phyloP scores from a whole-genome alignment of 2,797 vertebrate species.

The Aeoliscus strigatus region DNA sequence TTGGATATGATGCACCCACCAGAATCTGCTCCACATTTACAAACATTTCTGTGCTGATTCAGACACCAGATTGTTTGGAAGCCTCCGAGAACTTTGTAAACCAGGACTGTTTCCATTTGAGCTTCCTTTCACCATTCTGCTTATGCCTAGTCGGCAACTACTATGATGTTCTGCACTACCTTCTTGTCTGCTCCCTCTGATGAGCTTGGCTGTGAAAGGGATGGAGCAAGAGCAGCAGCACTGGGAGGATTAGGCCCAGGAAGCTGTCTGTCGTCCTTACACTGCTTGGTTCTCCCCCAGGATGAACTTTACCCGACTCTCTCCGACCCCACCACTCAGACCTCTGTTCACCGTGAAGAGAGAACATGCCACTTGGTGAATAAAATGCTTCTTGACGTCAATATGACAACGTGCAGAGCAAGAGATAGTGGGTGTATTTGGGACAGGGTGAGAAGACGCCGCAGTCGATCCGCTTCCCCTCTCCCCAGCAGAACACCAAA shows the following conservation, averaged over 20 bases:
- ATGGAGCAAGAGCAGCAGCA: slow-evolving; percentile 11
- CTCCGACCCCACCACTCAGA: slow-evolving; percentile 40
- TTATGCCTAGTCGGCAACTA: slow-evolving; percentile 9
- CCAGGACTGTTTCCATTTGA: not conserved
- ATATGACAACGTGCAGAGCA: slow-evolving; percentile 19
- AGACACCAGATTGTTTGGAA: not conserved
- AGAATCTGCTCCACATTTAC: not conserved
- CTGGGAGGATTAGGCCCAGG: slow-evolving; percentile 42
- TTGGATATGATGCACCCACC: slow-evolving; percentile 1
- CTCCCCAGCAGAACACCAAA: slow-evolving; percentile 39
- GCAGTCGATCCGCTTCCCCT: slow-evolving; percentile 54
- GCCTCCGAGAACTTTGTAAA: not conserved
- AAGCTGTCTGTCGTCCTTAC: slow-evolving; percentile 75
- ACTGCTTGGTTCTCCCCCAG: slow-evolving; percentile 79
- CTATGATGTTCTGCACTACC: slow-evolving; percentile 82
- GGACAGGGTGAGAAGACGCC: slow-evolving; percentile 45
- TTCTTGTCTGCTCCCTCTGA: slow-evolving; percentile 76
- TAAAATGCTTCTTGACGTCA: slow-evolving; percentile 67
- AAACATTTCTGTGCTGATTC: not conserved
- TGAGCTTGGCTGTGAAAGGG: slow-evolving; percentile 49
- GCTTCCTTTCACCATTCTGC: not conserved
- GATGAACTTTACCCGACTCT: slow-evolving; percentile 73
- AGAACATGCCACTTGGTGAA: slow-evolving; percentile 61
- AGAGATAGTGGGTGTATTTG: slow-evolving; percentile 35
- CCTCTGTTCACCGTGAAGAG: slow-evolving; percentile 53